Base-by-base conservation (phyloP, 2,797 vertebrate species). In the Helicolenus hilgendorfi region DNA sequence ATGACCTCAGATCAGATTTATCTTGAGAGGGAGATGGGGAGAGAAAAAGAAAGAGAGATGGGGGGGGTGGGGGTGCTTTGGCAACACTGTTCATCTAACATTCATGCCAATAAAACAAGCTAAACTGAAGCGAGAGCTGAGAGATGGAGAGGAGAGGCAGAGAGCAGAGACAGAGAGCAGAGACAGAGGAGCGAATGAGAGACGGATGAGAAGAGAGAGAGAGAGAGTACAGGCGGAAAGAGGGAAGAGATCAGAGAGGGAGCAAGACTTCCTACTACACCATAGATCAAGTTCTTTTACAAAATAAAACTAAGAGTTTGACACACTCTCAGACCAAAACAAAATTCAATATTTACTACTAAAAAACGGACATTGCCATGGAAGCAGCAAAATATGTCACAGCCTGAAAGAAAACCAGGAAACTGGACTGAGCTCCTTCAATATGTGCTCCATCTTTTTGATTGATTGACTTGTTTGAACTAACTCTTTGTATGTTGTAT, bases 1-100 rank as follows among this genome's bases (percentile, higher is more conserved):
- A 96, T 93, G 91, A 95, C 95, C 93, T 93, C 91, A 92, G 95
- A 95, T 96, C 92, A 91, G 96, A 96, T 96, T 96, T 94, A 91
- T 94, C 92, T 77, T 85, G 63, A 86, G 87, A 91, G 76, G 81
- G 91, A 92, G 84, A 88, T 15, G 68, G 79, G 67, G 70, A 79
- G 82, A 76, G 71, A 85, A 81, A 49, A 76, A 83, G 83, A 90
- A 83, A 89, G 79, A 81, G 85, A 81, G 85, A 89, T 74, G 49
- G 72, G 49, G 72, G 82, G 29, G 72, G 49, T 70, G 82, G 29
- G 45, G 84, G 74, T 73, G 75, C 81, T 89, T 92, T 94, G 92
- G 94, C 94, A 94, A 76, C 80, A 83, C 75, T 84, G 69, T 90
- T 92, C 89, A 91, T 95, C 87, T 75, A 89, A 92, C 81, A 83